phyloP scores from a whole-genome alignment of 2,113 vertebrate species.

The Tyrannus savana region DNA sequence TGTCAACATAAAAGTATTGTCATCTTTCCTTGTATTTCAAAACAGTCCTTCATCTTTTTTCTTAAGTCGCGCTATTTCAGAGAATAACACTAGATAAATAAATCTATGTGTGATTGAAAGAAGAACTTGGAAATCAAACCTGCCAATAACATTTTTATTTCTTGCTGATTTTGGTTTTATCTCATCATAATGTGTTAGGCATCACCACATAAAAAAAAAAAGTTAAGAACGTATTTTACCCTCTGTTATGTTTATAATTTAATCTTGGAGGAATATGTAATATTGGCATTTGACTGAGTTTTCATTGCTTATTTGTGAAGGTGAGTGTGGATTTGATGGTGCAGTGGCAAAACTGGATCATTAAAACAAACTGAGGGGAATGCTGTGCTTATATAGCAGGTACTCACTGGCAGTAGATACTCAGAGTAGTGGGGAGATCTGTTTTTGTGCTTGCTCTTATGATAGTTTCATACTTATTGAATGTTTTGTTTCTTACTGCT shows the following conservation, averaged over 20 bases:
- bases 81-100: not conserved
- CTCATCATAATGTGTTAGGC: not conserved
- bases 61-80: not conserved
- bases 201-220: not conserved
- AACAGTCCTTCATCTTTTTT: not conserved
- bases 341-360: not conserved
- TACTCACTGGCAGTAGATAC: accelerated
- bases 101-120: not conserved
- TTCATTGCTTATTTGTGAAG: not conserved
- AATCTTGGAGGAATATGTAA: not conserved
- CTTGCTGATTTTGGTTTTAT: not conserved
- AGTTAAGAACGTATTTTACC: not conserved
- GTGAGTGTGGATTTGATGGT: not conserved
- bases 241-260: not conserved
- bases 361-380: not conserved
- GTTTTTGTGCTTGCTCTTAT: not conserved
- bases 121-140: not conserved
- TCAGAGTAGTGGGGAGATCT: not conserved
- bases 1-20: not conserved
- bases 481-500: not conserved
- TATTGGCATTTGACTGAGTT: not conserved
- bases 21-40: not conserved
- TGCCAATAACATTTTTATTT: not conserved
- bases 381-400: not conserved
- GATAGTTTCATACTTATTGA: not conserved